A percentile compares a stretch with the other conserved stretches of the same genome.
Evolutionary conservation across 1,140 invertebrate genomes (phyloP).

Genomic region (Adoxophyes honmai): DNA sequence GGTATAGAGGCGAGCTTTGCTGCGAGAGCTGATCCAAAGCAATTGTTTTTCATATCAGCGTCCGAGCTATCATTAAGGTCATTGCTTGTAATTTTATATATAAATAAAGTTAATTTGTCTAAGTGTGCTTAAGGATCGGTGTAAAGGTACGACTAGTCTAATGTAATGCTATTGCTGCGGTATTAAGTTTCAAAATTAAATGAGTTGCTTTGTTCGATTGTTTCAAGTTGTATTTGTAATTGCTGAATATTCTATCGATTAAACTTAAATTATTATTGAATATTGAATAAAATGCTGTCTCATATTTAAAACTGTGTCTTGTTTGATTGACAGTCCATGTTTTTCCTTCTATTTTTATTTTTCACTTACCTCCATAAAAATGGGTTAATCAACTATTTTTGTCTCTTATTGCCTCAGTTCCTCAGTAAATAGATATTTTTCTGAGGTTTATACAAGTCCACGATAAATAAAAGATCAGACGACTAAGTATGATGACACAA

Average conservation of each 20-base stretch:
- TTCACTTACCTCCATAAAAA: no score
- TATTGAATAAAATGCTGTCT: constrained; percentile 75
- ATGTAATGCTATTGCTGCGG: constrained; percentile 42
- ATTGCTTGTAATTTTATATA: constrained; percentile 30
- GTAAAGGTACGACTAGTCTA: constrained; percentile 36
- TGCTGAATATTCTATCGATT: constrained; percentile 74
- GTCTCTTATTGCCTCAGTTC: no score
- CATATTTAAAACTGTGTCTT: constrained; percentile 60
- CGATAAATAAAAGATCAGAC: no score
- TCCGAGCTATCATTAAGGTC: constrained; percentile 1
- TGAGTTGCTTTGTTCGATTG: constrained; percentile 65
- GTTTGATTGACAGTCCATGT: constrained; percentile 24
- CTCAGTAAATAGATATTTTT: no score
- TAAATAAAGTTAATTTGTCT: constrained; percentile 58
- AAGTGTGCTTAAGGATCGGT: constrained; percentile 59
- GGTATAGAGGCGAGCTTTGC: constrained; percentile 24
- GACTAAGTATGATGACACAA: no score
- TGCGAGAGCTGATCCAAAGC: constrained; percentile 22
- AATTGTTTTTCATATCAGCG: constrained; percentile 30
- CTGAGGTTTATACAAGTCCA: no score
- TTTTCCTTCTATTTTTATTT: neutral
- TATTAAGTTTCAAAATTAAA: constrained; percentile 63
- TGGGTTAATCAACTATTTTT: no score
- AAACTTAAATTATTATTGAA: constrained; percentile 67
- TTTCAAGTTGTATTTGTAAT: constrained; percentile 75